These are phyloP conservation scores for Pterostichus niger DNA, from an alignment of 2,888 invertebrate genomes.

Conservation along the genomic window DNA sequence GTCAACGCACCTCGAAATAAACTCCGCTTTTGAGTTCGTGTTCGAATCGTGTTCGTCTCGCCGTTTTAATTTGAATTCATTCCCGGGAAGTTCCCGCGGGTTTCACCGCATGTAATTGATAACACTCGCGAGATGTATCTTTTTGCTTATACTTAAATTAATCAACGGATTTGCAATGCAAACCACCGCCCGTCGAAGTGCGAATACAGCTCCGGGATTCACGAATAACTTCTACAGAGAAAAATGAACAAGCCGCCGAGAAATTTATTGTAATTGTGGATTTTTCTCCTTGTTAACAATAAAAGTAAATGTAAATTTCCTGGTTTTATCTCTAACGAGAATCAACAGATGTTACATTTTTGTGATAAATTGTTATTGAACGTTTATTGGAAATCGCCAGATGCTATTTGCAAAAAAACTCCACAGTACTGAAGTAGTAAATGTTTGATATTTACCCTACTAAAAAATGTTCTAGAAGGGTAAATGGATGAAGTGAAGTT, in stretches of 20 bases:
- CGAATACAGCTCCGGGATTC: constrained; percentile 1
- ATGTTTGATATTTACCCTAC: not conserved
- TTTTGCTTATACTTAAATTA: constrained; percentile 67
- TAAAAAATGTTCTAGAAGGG: not conserved
- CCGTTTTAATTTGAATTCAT: constrained; percentile 61
- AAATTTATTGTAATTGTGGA: constrained; percentile 50
- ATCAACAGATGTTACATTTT: constrained; percentile 53
- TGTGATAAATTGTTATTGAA: constrained; percentile 49
- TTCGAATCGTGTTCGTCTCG: constrained; percentile 45
- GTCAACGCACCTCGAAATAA: constrained; percentile 17
- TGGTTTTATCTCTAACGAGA: constrained; percentile 31
- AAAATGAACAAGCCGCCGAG: constrained; percentile 24
- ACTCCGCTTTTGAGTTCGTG: constrained; percentile 4
- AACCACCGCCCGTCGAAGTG: constrained; percentile 58
- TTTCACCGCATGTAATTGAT: constrained; percentile 60
- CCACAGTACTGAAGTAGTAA: not conserved
- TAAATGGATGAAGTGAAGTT: not conserved
- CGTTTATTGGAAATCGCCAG: constrained; percentile 50
- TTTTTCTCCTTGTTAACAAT: constrained; percentile 52
- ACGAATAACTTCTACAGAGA: constrained; percentile 7
- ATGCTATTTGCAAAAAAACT: constrained; percentile 33
- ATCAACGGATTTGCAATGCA: constrained; percentile 65
- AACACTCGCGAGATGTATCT: constrained; percentile 66
- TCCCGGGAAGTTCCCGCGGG: constrained; percentile 25
- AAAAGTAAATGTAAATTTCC: constrained; percentile 36